These are phyloP conservation scores for Crenichthys baileyi DNA, from an alignment of 2,797 vertebrate genomes.

Conservation along the genomic window DNA sequence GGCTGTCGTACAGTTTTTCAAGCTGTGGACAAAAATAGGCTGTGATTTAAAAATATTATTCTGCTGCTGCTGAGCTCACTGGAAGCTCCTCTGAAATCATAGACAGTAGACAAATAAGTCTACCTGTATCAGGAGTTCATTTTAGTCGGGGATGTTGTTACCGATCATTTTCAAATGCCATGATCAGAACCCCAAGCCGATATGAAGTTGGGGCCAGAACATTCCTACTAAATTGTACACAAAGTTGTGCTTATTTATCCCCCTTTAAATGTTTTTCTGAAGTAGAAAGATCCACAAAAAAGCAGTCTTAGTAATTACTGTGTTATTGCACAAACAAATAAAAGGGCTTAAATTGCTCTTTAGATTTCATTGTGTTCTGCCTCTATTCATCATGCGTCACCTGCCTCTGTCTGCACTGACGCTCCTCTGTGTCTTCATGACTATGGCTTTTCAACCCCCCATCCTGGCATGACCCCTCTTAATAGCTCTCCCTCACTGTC, in stretches of 20 bases:
- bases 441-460: constrained; percentile 57
- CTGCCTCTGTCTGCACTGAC: constrained; percentile 52
- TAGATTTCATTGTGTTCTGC: constrained; percentile 69
- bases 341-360: constrained; percentile 70
- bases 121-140: background rate
- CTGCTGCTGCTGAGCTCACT: background rate
- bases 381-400: constrained; percentile 57
- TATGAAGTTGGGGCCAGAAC: background rate
- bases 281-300: constrained; percentile 20
- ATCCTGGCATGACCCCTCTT: constrained; percentile 55
- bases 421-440: constrained; percentile 53
- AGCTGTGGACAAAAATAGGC: background rate
- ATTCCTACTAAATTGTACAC: background rate
- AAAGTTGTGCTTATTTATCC: constrained; percentile 3
- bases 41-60: background rate
- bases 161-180: background rate
- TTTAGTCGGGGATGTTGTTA: background rate
- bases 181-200: background rate
- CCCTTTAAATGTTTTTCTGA: constrained; percentile 27
- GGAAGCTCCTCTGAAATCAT: background rate
- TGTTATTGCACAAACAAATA: constrained; percentile 61
- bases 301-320: constrained; percentile 54
- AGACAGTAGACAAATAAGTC: background rate
- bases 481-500: constrained; percentile 63
- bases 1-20: background rate